phyloP scores from a whole-genome alignment of 1,140 invertebrate genomes.

The Drosophila pallidifrons region DNA sequence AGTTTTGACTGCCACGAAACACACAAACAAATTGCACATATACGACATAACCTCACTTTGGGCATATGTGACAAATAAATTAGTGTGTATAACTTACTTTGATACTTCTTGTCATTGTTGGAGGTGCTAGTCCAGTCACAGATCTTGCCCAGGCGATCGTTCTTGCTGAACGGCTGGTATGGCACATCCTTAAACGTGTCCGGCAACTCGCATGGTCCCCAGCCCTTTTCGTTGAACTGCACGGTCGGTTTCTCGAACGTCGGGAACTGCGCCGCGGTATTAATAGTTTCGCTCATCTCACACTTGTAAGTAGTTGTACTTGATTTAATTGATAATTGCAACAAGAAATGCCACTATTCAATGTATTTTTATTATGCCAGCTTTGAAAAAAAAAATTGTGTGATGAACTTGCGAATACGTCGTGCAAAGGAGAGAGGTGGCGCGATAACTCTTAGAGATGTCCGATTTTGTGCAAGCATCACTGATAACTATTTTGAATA shows the following conservation, averaged over 20 bases:
- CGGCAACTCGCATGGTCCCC: constrained; percentile 97
- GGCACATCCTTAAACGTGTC: constrained; percentile 99
- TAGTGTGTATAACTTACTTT: constrained; percentile 90
- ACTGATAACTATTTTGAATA: background rate
- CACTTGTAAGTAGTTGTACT: constrained; percentile 20
- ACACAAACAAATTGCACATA: constrained; percentile 43
- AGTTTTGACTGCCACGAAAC: constrained; percentile 67
- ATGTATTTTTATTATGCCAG: constrained; percentile 30
- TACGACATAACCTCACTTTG: constrained; percentile 76
- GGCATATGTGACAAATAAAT: constrained; percentile 17
- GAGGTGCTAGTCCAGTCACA: constrained; percentile 99
- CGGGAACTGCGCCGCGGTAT: constrained; percentile 68
- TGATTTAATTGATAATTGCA: constrained; percentile 33
- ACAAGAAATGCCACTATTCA: constrained; percentile 26
- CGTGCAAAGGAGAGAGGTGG: constrained; percentile 47
- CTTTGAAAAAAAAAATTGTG: constrained; percentile 30
- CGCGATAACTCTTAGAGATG: constrained; percentile 43
- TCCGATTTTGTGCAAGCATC: background rate
- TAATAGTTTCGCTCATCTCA: constrained; percentile 82
- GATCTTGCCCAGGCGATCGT: constrained; percentile 98
- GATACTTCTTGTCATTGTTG: constrained; percentile 97
- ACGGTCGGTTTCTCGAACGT: constrained; percentile 81
- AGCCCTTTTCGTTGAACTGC: constrained; percentile 88
- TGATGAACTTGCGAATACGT: constrained; percentile 37
- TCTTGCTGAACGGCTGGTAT: constrained; percentile 99